Evolutionary conservation across 2,888 invertebrate genomes (phyloP).

Genomic region (Azorinus chamasolen): DNA sequence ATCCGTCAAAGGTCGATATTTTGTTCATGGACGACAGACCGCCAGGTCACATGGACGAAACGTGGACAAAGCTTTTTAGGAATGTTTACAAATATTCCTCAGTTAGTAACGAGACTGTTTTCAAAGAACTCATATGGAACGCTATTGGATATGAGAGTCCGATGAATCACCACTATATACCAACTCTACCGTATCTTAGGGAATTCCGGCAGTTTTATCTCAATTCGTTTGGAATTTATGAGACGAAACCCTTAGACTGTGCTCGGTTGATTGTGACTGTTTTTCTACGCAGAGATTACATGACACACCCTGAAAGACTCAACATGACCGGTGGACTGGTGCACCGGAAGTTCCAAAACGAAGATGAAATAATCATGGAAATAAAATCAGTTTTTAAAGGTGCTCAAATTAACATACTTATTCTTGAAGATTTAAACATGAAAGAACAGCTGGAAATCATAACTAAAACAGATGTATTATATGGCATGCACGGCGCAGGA

Average conservation of each 20-base stretch:
- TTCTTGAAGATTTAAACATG: slow-evolving; percentile 53
- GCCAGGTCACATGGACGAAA: slow-evolving; percentile 46
- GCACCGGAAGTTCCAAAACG: slow-evolving; percentile 57
- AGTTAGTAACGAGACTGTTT: slow-evolving; percentile 27
- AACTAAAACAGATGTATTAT: slow-evolving; percentile 52
- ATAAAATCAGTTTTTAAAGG: slow-evolving; percentile 23
- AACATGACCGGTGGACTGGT: slow-evolving; percentile 36
- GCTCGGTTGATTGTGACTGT: slow-evolving; percentile 32
- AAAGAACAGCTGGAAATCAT: slow-evolving; percentile 47
- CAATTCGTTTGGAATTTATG: slow-evolving; percentile 22
- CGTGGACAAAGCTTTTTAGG: slow-evolving; percentile 53
- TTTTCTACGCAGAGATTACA: slow-evolving; percentile 54
- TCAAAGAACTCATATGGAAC: slow-evolving; percentile 52
- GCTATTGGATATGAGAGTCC: slow-evolving; percentile 64
- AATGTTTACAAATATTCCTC: slow-evolving; percentile 36
- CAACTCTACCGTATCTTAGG: slow-evolving; percentile 29
- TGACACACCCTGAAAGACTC: slow-evolving; percentile 51
- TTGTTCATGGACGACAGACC: slow-evolving; percentile 60
- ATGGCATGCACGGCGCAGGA: slow-evolving; percentile 66
- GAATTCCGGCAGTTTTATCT: slow-evolving; percentile 54
- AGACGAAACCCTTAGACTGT: slow-evolving; percentile 39
- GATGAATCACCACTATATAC: slow-evolving; percentile 45
- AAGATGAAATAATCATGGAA: slow-evolving; percentile 37
- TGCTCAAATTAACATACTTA: slow-evolving; percentile 18
- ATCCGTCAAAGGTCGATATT: slow-evolving; percentile 38